Base-by-base conservation (phyloP, 2,888 invertebrate species). In the Ommatoiulus sabulosus region DNA sequence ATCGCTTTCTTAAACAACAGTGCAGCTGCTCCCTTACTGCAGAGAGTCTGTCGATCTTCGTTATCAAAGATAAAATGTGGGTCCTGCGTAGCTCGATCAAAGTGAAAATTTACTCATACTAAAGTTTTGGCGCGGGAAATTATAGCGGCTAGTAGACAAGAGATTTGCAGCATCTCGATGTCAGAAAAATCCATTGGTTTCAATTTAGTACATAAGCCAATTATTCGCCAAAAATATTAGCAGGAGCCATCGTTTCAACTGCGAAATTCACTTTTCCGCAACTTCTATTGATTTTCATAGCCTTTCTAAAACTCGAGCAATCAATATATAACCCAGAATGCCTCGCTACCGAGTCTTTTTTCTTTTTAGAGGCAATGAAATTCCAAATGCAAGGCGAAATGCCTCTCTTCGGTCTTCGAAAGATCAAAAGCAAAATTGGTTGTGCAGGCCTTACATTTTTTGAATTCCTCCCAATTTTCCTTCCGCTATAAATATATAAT, bases 261-360 rank as follows among this genome's bases (percentile, higher is more conserved):
- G 80, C 24, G 80, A 80, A 80, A 80, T 80, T 80, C 80, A 80
- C 80, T 80, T 80, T 80, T 80, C 80, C 80, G 80, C 80, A 24
- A 10, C 35, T 12, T 24, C 48, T 80, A 80, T 80, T 80, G 80
- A 80, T 80, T 80, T 80, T 80, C 80, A 80, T 35, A 24, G 80
- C 80, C 80, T 80, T 80, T 80, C 8, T 10, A 80, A 80, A 80
- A 24, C 35, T 80, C 35, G 80, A 80, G 80, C 80, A 80, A 80
- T 80, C 80, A 80, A 80, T 80, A 80, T 8, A 35, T 35, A 80
- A 35, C 80, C 80, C 80, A 80, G 80, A 80, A 80, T 80, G 80
- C 24, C 35, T 80, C 80, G 4, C 20, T 24, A 7, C 80, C 46
- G 8, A 52, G 52, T 15, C 17, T 52, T 52, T 52, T 52, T 52